Percentiles rank a stretch among this genome's conserved stretches.
Conservation (phyloP, 30 jellyfish, hydroid and myxozoan genomes). For the Aurelia aurita region DNA sequence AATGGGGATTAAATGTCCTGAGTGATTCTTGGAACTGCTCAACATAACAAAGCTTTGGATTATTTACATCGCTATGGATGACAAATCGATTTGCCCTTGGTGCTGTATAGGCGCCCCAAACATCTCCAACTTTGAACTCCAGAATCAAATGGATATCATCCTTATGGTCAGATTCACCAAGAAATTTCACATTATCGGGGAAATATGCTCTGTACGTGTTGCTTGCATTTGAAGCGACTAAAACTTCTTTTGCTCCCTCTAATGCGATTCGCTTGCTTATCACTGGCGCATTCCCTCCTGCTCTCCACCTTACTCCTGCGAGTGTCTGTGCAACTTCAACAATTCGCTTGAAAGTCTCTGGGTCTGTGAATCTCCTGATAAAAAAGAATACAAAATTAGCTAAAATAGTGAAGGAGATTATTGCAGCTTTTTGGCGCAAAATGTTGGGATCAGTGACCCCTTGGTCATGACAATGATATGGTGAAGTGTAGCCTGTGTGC, state of each 20-base stretch:
- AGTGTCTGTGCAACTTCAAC: conserved; percentile 63
- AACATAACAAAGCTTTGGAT: conserved; percentile 73
- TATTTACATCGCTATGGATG: conserved; percentile 83
- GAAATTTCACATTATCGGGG: conserved; percentile 65
- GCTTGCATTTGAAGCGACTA: conserved; percentile 86
- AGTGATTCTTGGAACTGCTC: conserved; percentile 67
- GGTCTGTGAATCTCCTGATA: conserved; percentile 52
- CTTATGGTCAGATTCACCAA: conserved; percentile 66
- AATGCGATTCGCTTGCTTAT: conserved; percentile 72
- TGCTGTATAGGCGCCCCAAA: conserved; percentile 82
- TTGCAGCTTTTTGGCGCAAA: not conserved
- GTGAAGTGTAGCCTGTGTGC: too few relatives aligned
- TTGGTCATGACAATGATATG: too few relatives aligned
- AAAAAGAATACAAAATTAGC: not conserved
- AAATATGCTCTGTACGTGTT: conserved; percentile 42
- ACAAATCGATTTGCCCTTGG: conserved; percentile 90
- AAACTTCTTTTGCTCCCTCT: conserved; percentile 79
- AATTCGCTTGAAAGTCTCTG: conserved; percentile 49
- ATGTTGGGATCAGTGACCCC: not conserved
- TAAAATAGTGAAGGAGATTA: not conserved
- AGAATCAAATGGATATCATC: conserved; percentile 91
- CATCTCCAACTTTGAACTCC: conserved; percentile 90
- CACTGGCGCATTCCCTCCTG: conserved; percentile 98
- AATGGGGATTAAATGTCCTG: conserved; percentile 58
- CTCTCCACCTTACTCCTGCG: conserved; percentile 77